Conservation (phyloP, 2,888 invertebrate species). For the Trissolcus brochymenae region DNA sequence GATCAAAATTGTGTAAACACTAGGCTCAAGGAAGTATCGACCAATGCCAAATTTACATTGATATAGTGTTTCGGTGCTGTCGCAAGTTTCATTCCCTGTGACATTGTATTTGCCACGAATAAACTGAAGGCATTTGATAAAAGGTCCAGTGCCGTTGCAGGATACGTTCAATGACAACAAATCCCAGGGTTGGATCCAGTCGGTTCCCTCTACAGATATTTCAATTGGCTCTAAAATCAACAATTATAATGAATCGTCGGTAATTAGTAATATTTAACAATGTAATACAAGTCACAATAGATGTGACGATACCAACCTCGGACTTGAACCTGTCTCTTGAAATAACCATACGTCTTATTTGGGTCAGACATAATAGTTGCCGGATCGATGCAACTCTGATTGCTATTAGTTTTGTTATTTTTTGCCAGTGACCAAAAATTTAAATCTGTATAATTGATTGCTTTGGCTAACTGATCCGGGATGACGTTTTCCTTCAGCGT, state of each 20-base stretch:
- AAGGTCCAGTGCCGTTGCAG: constrained; percentile 86
- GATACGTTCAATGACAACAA: constrained; percentile 83
- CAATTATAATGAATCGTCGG: constrained; percentile 1
- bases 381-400: constrained; percentile 80
- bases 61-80: constrained; percentile 69
- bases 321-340: constrained; percentile 80
- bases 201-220: constrained; percentile 84
- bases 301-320: constrained; percentile 80
- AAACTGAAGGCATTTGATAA: constrained; percentile 83
- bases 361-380: constrained; percentile 81
- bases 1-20: constrained; percentile 86
- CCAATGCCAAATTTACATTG: constrained; percentile 81
- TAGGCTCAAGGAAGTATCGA: constrained; percentile 84
- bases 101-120: constrained; percentile 82
- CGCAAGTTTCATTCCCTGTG: constrained; percentile 88
- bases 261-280: neutral
- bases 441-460: constrained; percentile 37
- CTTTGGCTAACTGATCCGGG: constrained; percentile 20
- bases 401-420: constrained; percentile 70
- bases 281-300: neutral
- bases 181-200: constrained; percentile 90
- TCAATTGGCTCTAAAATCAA: constrained; percentile 83
- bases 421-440: constrained; percentile 61
- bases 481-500: constrained; percentile 5
- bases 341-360: constrained; percentile 85